Base-by-base conservation (phyloP, 2,888 invertebrate genomes). In the Abrostola tripartita region DNA sequence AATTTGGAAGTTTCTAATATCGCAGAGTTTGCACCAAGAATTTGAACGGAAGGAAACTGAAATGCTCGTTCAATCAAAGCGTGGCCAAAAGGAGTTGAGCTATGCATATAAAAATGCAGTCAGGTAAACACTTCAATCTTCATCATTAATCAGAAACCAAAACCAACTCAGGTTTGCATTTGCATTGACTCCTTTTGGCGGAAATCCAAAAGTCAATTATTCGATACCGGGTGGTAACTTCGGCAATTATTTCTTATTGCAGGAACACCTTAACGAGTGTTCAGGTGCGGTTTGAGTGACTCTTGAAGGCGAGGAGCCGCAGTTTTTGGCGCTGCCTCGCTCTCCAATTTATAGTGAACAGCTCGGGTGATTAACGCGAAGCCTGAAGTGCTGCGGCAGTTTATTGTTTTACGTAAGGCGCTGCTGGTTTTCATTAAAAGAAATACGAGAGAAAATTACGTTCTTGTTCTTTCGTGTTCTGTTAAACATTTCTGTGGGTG, bases 181-280 rank as follows among this genome's bases (percentile, higher is more conserved):
- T 67, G 50, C 56, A 60, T 71, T 12, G 42, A 52, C 38, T 67
- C 53, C 64, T 86, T 84, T 89, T 91, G 92, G 93, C 92, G 69
- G 64, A 75, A 85, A 85, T 90, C 91, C 93, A 92, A 89, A 87
- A 90, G 86, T 90, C 92, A 92, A 92, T 93, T 92, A 93, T 91
- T 69, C 86, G 89, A 84, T 86, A 81, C 84, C 83, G 81, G 81
- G 74, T 61, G 65, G 72, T 83, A 88, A 90, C 89, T 92, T 89
- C 85, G 76, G 85, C 90, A 92, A 92, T 93, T 92, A 92, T 91
- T 92, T 87, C 89, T 90, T 89, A 90, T 89, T 90, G 82, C 84
- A 82, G 85, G 85, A 88, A 88, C 90, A 89, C 90, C 90, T 90
- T 92, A 90, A 91, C 90, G 90, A 91, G 85, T 82, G 67, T 81